A percentile compares a stretch with the other conserved stretches of the same genome.
Evolutionary conservation across 2,888 invertebrate genomes (phyloP).

Genomic region (Scaptomyza parva): DNA sequence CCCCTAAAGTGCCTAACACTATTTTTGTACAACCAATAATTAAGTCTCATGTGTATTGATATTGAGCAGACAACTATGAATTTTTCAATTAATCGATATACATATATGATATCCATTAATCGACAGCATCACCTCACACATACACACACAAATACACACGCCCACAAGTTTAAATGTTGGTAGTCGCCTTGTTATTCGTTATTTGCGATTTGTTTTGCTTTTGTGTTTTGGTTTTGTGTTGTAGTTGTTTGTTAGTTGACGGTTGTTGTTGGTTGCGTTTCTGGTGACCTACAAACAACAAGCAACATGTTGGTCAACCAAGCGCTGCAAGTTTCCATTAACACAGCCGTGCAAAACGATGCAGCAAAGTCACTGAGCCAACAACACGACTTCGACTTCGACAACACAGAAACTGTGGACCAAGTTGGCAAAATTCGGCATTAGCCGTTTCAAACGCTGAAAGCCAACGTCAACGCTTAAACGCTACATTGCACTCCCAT

Average conservation of each 20-base stretch:
- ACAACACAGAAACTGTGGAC: conserved; percentile 20
- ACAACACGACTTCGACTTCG: conserved; percentile 27
- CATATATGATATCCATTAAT: conserved; percentile 7
- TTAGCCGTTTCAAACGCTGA: conserved; percentile 48
- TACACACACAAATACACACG: conserved; percentile 42
- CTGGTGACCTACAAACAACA: conserved; percentile 82
- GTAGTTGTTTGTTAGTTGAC: not conserved
- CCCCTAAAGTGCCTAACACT: conserved; percentile 15
- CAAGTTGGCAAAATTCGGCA: conserved; percentile 54
- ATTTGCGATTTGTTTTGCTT: not conserved
- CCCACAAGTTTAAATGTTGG: conserved; percentile 25
- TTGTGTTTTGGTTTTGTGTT: not conserved
- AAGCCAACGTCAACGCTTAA: conserved; percentile 65
- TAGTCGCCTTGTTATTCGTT: conserved; percentile 21
- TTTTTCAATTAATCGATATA: not conserved
- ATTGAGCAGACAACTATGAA: conserved; percentile 1
- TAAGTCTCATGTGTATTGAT: conserved; percentile 24
- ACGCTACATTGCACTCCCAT: conserved; percentile 61
- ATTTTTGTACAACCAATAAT: conserved; percentile 26
- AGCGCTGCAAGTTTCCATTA: conserved; percentile 81
- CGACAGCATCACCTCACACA: conserved; percentile 23
- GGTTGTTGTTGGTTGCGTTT: conserved; percentile 17
- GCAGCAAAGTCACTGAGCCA: conserved; percentile 62
- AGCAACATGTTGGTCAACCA: conserved; percentile 82
- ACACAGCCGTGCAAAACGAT: conserved; percentile 60